phyloP scores from a whole-genome alignment of 1,140 invertebrate species.

The Bombus superbus region DNA sequence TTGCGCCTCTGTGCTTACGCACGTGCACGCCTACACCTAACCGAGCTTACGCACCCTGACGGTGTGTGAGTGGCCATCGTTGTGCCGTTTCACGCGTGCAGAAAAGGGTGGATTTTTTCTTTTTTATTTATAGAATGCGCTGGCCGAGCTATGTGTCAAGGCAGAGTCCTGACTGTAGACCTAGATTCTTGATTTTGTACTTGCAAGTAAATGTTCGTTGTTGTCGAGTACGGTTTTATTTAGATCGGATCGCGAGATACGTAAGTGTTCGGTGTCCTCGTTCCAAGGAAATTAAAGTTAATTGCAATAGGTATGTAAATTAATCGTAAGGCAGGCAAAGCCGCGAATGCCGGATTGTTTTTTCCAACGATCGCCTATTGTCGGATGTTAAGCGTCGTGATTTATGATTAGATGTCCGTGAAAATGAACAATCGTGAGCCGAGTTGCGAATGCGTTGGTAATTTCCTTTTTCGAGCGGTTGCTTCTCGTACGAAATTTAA shows the following conservation, averaged over 20 bases:
- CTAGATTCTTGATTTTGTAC: slow-evolving; percentile 26
- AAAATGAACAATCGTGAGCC: too few relatives aligned
- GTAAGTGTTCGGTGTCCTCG: too few relatives aligned
- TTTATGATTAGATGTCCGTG: not conserved
- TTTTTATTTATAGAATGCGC: slow-evolving; percentile 5
- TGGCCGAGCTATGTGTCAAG: not conserved
- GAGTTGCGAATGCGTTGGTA: too few relatives aligned
- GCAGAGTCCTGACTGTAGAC: slow-evolving; percentile 17
- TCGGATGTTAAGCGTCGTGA: not conserved
- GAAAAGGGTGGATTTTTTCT: slow-evolving; percentile 19
- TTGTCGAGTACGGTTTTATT: not conserved
- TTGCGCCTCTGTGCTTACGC: slow-evolving; percentile 19
- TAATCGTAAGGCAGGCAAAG: not conserved
- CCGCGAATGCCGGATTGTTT: too few relatives aligned
- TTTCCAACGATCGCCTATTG: too few relatives aligned
- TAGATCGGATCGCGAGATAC: not conserved
- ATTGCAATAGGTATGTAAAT: not conserved
- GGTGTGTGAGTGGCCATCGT: not conserved
- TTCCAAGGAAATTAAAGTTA: not conserved
- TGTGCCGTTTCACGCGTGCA: slow-evolving; percentile 24
- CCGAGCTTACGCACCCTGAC: slow-evolving; percentile 7
- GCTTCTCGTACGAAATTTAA: too few relatives aligned
- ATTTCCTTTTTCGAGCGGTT: too few relatives aligned
- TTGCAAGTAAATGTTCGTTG: not conserved
- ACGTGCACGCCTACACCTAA: slow-evolving; percentile 51